phyloP scores from a whole-genome alignment of 2,888 invertebrate species.

The Cremastinae sp. region DNA sequence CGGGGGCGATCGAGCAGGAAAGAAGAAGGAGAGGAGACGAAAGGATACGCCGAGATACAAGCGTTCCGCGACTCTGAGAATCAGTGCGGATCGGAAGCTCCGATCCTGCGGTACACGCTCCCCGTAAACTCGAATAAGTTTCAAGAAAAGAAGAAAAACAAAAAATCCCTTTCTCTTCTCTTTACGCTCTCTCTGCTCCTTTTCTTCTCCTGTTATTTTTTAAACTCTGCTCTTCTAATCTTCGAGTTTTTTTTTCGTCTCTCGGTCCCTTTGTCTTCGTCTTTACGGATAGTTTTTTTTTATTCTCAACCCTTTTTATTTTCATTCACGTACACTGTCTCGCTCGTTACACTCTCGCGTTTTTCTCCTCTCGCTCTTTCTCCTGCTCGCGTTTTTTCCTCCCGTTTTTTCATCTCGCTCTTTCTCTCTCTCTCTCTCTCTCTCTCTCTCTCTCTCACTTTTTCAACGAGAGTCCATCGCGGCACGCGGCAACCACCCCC shows the following conservation, averaged over 20 bases:
- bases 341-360: too few relatives aligned
- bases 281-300: too few relatives aligned
- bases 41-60: conserved; percentile 37
- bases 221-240: too few relatives aligned
- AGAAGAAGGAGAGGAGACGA: conserved; percentile 24
- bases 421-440: conserved; percentile 13
- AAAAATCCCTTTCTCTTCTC: conserved; percentile 20
- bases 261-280: not conserved
- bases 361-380: conserved; percentile 5
- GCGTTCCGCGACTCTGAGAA: conserved; percentile 54
- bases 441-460: not conserved
- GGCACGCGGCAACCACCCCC: too few relatives aligned
- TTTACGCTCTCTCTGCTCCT: conserved; percentile 36
- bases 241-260: too few relatives aligned
- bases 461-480: not conserved
- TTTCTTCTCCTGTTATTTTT: not conserved
- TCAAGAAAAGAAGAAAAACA: conserved; percentile 35
- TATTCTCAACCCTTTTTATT: too few relatives aligned
- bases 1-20: conserved; percentile 56
- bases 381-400: conserved; percentile 17
- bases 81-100: conserved; percentile 64
- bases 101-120: conserved; percentile 58
- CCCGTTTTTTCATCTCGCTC: conserved; percentile 19
- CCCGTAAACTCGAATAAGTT: conserved; percentile 22
- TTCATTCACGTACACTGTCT: too few relatives aligned